Evolutionary conservation across 1,140 invertebrate species (phyloP).

Genomic region (Nautilus pompilius): DNA sequence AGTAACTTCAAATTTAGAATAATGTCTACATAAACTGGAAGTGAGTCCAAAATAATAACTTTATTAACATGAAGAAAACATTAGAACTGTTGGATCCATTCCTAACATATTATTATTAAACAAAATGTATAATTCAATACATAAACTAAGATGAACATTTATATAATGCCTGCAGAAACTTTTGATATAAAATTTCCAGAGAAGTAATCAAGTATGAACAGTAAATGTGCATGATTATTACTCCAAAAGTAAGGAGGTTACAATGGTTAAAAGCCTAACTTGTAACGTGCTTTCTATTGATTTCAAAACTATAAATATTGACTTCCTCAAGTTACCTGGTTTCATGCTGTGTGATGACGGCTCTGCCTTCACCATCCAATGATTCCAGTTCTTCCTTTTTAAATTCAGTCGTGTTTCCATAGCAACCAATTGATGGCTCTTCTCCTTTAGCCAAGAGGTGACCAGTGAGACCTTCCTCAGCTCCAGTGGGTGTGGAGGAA

Average conservation of each 20-base stretch:
- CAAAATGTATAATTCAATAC: too few relatives aligned
- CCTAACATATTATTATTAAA: too few relatives aligned
- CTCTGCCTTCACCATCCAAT: slow-evolving; percentile 59
- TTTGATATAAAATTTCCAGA: too few relatives aligned
- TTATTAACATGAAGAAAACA: too few relatives aligned
- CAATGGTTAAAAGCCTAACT: not conserved
- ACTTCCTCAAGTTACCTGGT: slow-evolving; percentile 52
- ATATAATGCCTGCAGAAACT: too few relatives aligned
- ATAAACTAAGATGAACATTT: too few relatives aligned
- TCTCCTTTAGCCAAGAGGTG: slow-evolving; percentile 10
- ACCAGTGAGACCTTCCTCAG: slow-evolving; percentile 58
- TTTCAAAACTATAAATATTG: not conserved
- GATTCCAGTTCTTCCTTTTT: slow-evolving; percentile 44
- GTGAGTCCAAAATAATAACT: too few relatives aligned
- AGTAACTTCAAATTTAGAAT: too few relatives aligned
- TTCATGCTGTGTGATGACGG: slow-evolving; percentile 58
- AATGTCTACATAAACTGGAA: too few relatives aligned
- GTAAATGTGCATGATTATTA: not conserved
- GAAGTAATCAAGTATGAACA: too few relatives aligned
- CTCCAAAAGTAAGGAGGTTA: not conserved
- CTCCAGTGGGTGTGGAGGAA: slow-evolving; percentile 46
- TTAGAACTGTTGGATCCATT: too few relatives aligned
- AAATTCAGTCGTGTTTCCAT: slow-evolving; percentile 45
- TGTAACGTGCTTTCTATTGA: too few relatives aligned
- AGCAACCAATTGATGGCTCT: slow-evolving; percentile 38